phyloP scores from a whole-genome alignment of 2,888 invertebrate species.

The Cinara cedri region DNA sequence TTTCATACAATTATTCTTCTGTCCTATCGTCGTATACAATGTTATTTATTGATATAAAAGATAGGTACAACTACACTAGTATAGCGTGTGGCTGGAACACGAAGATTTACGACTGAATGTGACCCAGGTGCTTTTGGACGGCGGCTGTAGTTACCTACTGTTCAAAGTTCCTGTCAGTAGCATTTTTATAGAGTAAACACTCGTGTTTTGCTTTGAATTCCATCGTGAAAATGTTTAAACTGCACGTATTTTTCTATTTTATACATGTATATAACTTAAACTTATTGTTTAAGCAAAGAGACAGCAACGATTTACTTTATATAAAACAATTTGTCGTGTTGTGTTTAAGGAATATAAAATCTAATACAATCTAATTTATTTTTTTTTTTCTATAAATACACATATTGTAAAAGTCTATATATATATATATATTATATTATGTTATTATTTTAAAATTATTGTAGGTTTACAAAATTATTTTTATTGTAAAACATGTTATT shows the following conservation, averaged over 20 bases:
- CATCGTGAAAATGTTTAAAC: neutral
- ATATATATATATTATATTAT: too few relatives aligned
- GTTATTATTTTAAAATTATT: too few relatives aligned
- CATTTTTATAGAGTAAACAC: slow-evolving; percentile 50
- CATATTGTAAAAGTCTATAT: too few relatives aligned
- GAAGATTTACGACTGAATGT: slow-evolving; percentile 52
- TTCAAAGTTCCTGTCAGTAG: slow-evolving; percentile 30
- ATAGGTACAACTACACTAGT: slow-evolving; percentile 16
- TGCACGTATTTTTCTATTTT: neutral
- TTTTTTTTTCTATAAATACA: too few relatives aligned
- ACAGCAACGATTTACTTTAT: neutral
- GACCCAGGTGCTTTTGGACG: slow-evolving; percentile 30
- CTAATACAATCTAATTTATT: too few relatives aligned
- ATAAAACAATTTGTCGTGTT: neutral
- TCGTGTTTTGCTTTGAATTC: slow-evolving; percentile 33
- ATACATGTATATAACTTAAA: too few relatives aligned
- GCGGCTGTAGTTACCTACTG: neutral
- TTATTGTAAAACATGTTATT: too few relatives aligned
- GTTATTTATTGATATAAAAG: slow-evolving; percentile 53
- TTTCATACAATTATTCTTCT: neutral
- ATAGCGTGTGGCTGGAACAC: slow-evolving; percentile 22
- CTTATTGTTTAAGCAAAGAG: neutral
- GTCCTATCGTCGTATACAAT: neutral
- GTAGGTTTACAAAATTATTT: too few relatives aligned
- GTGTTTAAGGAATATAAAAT: neutral